Conservation (phyloP, 2,888 invertebrate species). For the Fragum sueziense region DNA sequence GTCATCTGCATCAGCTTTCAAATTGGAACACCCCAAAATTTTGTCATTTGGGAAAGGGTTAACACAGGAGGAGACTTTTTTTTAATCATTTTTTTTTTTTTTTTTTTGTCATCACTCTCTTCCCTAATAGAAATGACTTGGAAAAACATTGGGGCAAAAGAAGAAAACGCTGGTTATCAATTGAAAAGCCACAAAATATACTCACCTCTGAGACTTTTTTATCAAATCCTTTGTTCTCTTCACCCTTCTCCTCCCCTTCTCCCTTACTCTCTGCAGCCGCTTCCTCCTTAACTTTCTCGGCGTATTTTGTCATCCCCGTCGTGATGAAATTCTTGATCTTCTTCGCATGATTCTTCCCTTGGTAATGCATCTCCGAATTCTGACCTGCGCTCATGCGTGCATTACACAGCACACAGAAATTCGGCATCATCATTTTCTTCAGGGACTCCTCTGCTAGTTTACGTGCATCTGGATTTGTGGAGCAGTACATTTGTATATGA, state of each 20-base stretch:
- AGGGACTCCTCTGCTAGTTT: slow-evolving; percentile 55
- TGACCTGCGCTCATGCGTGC: slow-evolving; percentile 85
- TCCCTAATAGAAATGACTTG: too few species aligned
- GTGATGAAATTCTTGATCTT: slow-evolving; percentile 65
- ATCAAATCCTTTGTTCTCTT: slow-evolving; percentile 49
- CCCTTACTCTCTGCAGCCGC: slow-evolving; percentile 38
- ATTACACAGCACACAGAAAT: slow-evolving; percentile 85
- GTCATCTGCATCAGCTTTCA: too few species aligned
- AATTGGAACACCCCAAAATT: too few species aligned
- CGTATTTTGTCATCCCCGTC: slow-evolving; percentile 50
- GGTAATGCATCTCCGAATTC: slow-evolving; percentile 87
- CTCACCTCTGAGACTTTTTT: slow-evolving; percentile 54
- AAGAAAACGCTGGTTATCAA: background rate
- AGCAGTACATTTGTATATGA: slow-evolving; percentile 50
- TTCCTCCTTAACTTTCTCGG: slow-evolving; percentile 45
- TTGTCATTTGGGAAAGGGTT: too few species aligned
- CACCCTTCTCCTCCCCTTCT: slow-evolving; percentile 37
- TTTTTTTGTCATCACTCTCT: too few species aligned
- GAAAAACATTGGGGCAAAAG: background rate
- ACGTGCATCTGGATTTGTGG: slow-evolving; percentile 42
- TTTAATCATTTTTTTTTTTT: too few species aligned
- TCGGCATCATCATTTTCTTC: slow-evolving; percentile 62
- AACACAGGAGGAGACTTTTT: too few species aligned
- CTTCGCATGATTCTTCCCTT: slow-evolving; percentile 85
- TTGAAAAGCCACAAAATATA: too few species aligned